phyloP scores from a whole-genome alignment of 2,113 vertebrate species.

The Nyctereutes procyonoides region DNA sequence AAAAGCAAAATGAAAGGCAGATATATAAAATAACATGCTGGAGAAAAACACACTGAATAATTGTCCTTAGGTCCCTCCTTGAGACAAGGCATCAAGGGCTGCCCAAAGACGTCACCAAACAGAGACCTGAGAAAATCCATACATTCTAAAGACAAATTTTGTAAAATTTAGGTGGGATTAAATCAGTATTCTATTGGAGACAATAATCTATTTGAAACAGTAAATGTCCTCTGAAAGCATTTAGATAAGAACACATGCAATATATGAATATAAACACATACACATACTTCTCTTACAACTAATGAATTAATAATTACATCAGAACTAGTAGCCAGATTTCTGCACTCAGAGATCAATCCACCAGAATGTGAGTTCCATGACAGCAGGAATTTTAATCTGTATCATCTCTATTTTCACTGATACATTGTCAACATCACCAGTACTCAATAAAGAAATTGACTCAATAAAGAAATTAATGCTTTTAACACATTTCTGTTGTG shows the following conservation, averaged over 20 bases:
- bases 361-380: neutral
- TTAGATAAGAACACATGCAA: slow-evolving; percentile 41
- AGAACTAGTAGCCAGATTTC: slow-evolving; percentile 46
- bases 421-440: neutral
- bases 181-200: slow-evolving; percentile 23
- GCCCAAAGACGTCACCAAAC: neutral
- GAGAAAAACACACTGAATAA: neutral
- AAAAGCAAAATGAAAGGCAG: slow-evolving; percentile 34
- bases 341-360: slow-evolving; percentile 48
- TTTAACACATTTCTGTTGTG: slow-evolving; percentile 47
- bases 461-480: slow-evolving; percentile 38
- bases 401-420: slow-evolving; percentile 32
- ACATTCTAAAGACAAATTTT: slow-evolving; percentile 28
- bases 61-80: neutral
- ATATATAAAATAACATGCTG: slow-evolving; percentile 36
- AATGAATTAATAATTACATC: slow-evolving; percentile 34
- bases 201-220: neutral
- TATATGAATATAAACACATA: neutral
- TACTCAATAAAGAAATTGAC: neutral
- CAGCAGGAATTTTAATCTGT: neutral
- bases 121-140: slow-evolving; percentile 44
- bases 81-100: slow-evolving; percentile 22
- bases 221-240: neutral
- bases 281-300: slow-evolving; percentile 29
- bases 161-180: neutral